Percentiles rank a stretch among this genome's conserved stretches.
These are phyloP conservation scores for Mallotus villosus DNA, from an alignment of 2,797 vertebrate genomes.

Conservation along the genomic window DNA sequence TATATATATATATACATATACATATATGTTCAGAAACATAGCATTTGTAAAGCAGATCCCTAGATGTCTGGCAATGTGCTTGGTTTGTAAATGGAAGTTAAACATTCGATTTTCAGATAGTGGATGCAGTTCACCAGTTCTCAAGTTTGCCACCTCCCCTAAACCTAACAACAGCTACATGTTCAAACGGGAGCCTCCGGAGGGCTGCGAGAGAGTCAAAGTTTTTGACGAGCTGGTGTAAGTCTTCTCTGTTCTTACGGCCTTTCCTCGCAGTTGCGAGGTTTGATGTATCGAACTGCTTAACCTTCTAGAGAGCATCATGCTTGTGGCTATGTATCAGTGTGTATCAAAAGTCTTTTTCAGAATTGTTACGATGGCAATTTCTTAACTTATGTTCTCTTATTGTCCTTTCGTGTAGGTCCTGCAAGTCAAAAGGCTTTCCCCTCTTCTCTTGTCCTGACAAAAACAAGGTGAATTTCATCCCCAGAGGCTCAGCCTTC, in stretches of 20 bases:
- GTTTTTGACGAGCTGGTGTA: slow-evolving; percentile 97
- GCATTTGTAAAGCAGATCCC: too few relatives aligned
- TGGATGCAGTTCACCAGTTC: slow-evolving; percentile 92
- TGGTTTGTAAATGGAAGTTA: too few relatives aligned
- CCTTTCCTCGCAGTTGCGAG: neutral
- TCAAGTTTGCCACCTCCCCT: slow-evolving; percentile 95
- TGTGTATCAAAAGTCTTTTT: neutral
- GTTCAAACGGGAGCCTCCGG: slow-evolving; percentile 98
- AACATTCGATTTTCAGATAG: slow-evolving; percentile 82
- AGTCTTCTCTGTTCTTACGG: slow-evolving; percentile 65
- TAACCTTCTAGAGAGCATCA: neutral
- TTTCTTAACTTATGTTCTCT: neutral
- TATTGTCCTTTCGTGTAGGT: slow-evolving; percentile 65
- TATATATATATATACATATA: too few relatives aligned
- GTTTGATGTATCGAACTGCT: neutral
- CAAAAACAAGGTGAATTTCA: slow-evolving; percentile 99
- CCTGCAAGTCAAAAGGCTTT: slow-evolving; percentile 87
- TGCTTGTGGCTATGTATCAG: neutral
- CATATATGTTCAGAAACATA: too few relatives aligned
- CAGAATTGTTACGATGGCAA: neutral
- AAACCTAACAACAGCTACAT: slow-evolving; percentile 99
- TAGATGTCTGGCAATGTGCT: too few relatives aligned
- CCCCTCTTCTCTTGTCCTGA: slow-evolving; percentile 96
- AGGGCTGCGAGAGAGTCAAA: slow-evolving; percentile 97
- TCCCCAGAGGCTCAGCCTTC: slow-evolving; percentile 94